Conservation (phyloP, 2,113 vertebrate genomes). For the Misgurnus anguillicaudatus region DNA sequence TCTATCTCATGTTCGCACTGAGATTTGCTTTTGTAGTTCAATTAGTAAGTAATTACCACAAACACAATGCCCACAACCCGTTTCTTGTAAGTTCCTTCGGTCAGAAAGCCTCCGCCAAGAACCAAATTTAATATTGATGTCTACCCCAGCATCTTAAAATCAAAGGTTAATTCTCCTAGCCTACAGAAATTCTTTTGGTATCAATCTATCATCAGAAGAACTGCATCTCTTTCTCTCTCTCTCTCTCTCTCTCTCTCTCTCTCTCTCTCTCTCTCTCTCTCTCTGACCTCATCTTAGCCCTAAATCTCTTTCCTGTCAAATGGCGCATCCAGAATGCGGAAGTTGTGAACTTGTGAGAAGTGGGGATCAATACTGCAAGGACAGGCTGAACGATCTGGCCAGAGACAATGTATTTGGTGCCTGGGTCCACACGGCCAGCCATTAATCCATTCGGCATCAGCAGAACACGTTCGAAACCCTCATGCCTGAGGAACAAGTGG, state of each 20-base stretch:
- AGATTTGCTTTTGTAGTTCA: background rate
- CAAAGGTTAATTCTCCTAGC: conserved; percentile 57
- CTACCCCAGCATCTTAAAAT: conserved; percentile 65
- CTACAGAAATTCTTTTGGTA: conserved; percentile 61
- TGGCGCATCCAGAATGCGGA: conserved; percentile 70
- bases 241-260: conserved; percentile 57
- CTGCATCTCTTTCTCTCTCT: too few relatives aligned
- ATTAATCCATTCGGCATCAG: conserved; percentile 69
- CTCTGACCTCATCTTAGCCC: conserved; percentile 75
- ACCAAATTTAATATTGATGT: conserved; percentile 61
- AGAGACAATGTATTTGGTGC: conserved; percentile 68
- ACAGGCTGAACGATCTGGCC: conserved; percentile 70
- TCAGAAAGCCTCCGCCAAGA: conserved; percentile 6
- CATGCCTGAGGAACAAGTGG: conserved; percentile 56
- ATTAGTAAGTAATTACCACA: background rate
- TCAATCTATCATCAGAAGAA: conserved; percentile 68
- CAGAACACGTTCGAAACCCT: conserved; percentile 41
- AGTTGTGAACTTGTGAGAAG: conserved; percentile 76
- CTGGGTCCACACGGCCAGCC: conserved; percentile 61
- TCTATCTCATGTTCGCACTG: too few relatives aligned
- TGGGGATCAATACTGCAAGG: conserved; percentile 78
- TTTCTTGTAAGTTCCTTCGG: background rate
- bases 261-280: conserved; percentile 39
- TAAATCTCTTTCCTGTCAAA: conserved; percentile 77
- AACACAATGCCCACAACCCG: background rate